Base-by-base conservation (phyloP, 2,113 vertebrate species). In the Chaetodon auriga region DNA sequence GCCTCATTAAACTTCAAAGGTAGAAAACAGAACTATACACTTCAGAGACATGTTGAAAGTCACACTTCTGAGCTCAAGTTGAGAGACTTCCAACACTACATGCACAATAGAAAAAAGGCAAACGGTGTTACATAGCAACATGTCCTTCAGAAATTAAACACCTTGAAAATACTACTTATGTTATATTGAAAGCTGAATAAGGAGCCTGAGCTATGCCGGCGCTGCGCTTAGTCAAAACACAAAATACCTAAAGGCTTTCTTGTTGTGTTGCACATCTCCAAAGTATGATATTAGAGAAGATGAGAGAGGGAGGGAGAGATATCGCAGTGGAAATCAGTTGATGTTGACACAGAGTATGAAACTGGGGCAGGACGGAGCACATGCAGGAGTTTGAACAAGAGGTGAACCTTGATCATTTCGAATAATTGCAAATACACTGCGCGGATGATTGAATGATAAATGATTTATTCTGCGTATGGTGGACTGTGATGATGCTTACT, bases 391-490 rank as follows among this genome's bases (percentile, higher is more conserved):
- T 38, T 57, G 49, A 79, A 76, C 58, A 66, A 49, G 12, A 61
- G 8, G 16, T 70, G 13, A 55, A 71, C 36, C 9, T 38, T 1
- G 18, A 68, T 41, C 19, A 41, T 73, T 61, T 43, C 41, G 82
- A 88, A 18, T 76, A 82, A 82, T 49, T 85, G 53, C 49, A 80
- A 80, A 25, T 48, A 75, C 74, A 43, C 68, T 68, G 54, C 55
- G 66, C 5, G 55, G 21, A 19, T 18, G 57, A 55, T 21, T 75
- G 35, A 38, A 55, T 55, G 9, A 60, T 70, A 11, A 23, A 79
- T 66, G 14, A 84, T 80, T 62, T 23, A 76, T 66, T 69, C 7
- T 19, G 51, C 9, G 66, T 19, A 25, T 19, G 46, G 3, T 12
- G 9, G 14, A 65, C 18, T 48, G 23, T 35, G 30, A 75, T 2